phyloP scores from a whole-genome alignment of 2,113 vertebrate genomes.

The Xenopus borealis region DNA sequence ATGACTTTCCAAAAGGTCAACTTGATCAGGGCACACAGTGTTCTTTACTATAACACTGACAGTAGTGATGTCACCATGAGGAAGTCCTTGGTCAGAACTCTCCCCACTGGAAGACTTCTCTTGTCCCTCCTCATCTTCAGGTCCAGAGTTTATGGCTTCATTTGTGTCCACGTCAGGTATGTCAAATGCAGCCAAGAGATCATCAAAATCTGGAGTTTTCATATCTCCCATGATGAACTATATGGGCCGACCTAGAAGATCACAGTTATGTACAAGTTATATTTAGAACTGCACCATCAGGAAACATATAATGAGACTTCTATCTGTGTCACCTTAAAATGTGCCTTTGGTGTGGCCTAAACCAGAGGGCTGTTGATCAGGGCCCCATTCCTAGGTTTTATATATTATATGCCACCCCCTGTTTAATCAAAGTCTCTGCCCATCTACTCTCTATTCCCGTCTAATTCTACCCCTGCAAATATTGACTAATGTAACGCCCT shows the following conservation, averaged over 20 bases:
- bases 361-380: too few species aligned
- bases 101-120: conserved; percentile 54
- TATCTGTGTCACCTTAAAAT: too few species aligned
- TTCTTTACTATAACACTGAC: conserved; percentile 98
- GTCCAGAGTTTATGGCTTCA: conserved; percentile 85
- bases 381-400: too few species aligned
- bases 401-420: too few species aligned
- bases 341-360: too few species aligned
- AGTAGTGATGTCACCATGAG: conserved; percentile 67
- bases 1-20: conserved; percentile 52
- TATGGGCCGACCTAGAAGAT: conserved; percentile 56
- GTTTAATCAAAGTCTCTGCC: too few species aligned
- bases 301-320: too few species aligned
- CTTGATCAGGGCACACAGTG: conserved; percentile 75
- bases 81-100: conserved; percentile 54
- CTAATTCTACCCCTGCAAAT: too few species aligned
- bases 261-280: neutral
- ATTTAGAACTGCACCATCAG: too few species aligned
- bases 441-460: too few species aligned
- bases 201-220: conserved; percentile 97
- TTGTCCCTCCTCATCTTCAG: conserved; percentile 70
- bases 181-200: conserved; percentile 93
- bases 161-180: conserved; percentile 95
- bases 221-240: conserved; percentile 88
- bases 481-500: too few species aligned